Evolutionary conservation across 2,797 vertebrate species (phyloP), one percentile per base, ranked within the genome.

Genomic region (Characodon lateralis): DNA sequence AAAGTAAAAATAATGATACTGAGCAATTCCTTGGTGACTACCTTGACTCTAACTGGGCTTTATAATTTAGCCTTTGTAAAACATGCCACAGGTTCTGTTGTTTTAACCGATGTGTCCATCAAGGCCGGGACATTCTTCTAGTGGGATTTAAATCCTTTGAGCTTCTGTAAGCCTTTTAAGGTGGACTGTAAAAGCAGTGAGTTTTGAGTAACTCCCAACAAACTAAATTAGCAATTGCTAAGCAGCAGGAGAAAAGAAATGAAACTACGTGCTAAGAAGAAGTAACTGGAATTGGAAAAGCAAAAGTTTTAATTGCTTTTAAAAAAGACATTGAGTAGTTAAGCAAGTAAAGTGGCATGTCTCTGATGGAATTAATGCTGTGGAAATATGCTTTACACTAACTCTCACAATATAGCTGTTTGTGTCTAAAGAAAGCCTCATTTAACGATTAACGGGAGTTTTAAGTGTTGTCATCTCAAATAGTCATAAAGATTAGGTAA

Each of bases 401-500:
- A 77, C 50, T 77, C 26, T 48, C 35, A 20, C 41, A 35, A 24
- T 46, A 59, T 77, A 50, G 61, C 26, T 35, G 55, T 76, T 22
- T 73, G 41, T 68, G 16, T 48, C 6, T 24, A 51, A 6, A 72
- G 20, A 53, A 76, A 39, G 7, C 46, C 20, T 66, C 24, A 31
- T 78, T 66, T 76, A 24, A 2, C 48, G 73, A 4, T 66, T 28
- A 79, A 80, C 73, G 61, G 65, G 43, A 51, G 22, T 20, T 2
- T 5, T 58, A 46, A 41, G 35, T 70, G 16, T 56, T 79, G 78
- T 80, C 20, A 73, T 78, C 31, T 74, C n/a, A 61, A 81, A 79
- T 82, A 63, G 16, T 9, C 26, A 43, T 61, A 80, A 83, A 85
- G 77, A 66, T 71, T 51, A 82, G 87, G 76, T 89, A 83, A 89